A percentile compares a stretch with the other conserved stretches of the same genome.
Evolutionary conservation across 1,140 invertebrate species (phyloP).

Genomic region (Pectinophora gossypiella): DNA sequence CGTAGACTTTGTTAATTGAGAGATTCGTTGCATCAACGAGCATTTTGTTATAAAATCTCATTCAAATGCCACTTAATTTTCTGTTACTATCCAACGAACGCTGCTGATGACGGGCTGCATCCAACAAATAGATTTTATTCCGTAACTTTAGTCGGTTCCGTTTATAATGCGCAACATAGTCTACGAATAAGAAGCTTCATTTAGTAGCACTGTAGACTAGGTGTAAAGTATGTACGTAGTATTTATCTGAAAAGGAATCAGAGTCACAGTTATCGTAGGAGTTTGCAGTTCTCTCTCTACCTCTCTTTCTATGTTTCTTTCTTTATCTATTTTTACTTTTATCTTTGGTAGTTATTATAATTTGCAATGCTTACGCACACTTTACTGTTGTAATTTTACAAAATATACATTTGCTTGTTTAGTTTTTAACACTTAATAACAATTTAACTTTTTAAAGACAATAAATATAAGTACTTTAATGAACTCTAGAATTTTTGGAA

Average conservation of each 20-base stretch:
- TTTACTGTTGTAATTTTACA: conserved; percentile 11
- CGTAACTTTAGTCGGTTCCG: background rate
- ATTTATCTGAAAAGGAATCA: conserved; percentile 1
- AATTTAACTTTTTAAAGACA: background rate
- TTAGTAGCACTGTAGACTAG: background rate
- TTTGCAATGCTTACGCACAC: conserved; percentile 61
- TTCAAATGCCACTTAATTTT: conserved; percentile 19
- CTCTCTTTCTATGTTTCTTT: conserved; percentile 12
- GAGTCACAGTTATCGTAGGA: background rate
- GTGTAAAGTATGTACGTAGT: no score
- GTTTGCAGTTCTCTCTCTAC: conserved; percentile 7
- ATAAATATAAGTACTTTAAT: no score
- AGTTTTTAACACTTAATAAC: conserved; percentile 7
- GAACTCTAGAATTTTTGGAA: no score
- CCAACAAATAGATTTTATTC: background rate
- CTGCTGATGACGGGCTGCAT: conserved; percentile 49
- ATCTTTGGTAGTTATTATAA: conserved; percentile 17
- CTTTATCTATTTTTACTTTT: background rate
- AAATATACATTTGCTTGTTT: conserved; percentile 19
- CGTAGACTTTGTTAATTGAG: conserved; percentile 42
- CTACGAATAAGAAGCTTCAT: background rate
- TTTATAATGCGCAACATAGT: conserved; percentile 7
- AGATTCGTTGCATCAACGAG: conserved; percentile 36
- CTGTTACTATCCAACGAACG: conserved; percentile 25
- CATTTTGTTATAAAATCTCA: conserved; percentile 28